Percentiles rank a stretch among this genome's conserved stretches.
These are phyloP conservation scores for Trichopria drosophilae DNA, from an alignment of 2,888 invertebrate species.

Conservation along the genomic window DNA sequence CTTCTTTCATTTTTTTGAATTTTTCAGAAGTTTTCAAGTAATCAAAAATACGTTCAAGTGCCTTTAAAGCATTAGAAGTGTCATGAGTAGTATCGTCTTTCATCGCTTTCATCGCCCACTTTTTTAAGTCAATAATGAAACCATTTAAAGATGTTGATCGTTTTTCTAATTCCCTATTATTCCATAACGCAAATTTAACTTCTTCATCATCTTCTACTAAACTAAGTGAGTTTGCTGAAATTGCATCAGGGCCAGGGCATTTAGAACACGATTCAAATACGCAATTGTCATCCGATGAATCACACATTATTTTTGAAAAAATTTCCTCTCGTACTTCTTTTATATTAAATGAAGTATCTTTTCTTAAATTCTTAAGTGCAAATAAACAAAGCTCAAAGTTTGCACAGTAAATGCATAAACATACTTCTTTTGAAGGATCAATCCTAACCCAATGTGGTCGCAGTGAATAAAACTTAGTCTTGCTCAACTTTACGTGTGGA, in stretches of 20 bases:
- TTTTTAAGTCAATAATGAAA: conserved; percentile 4
- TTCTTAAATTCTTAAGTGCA: not conserved
- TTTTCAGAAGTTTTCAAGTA: not conserved
- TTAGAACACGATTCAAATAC: not conserved
- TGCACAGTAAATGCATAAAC: conserved; percentile 6
- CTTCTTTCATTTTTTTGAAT: not conserved
- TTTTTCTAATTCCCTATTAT: conserved; percentile 6
- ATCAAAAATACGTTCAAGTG: not conserved
- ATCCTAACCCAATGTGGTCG: conserved; percentile 3
- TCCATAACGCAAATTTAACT: conserved; percentile 5
- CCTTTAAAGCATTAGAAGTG: conserved; percentile 2
- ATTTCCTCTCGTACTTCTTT: not conserved
- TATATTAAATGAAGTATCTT: not conserved
- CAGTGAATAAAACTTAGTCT: conserved; percentile 7
- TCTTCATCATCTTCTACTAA: not conserved
- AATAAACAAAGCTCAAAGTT: conserved; percentile 9
- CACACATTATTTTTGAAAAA: conserved; percentile 6
- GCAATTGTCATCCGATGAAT: too few relatives aligned
- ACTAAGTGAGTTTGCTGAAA: not conserved
- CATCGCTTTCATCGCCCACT: not conserved
- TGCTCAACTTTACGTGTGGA: not conserved
- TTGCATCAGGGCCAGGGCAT: not conserved
- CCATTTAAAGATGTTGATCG: not conserved
- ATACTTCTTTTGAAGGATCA: conserved; percentile 6
- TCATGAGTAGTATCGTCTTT: conserved; percentile 2